Evolutionary conservation across 2,113 vertebrate genomes (phyloP), one percentile per base, ranked within the genome.

Genomic region (Coptodon bakossiorum): DNA sequence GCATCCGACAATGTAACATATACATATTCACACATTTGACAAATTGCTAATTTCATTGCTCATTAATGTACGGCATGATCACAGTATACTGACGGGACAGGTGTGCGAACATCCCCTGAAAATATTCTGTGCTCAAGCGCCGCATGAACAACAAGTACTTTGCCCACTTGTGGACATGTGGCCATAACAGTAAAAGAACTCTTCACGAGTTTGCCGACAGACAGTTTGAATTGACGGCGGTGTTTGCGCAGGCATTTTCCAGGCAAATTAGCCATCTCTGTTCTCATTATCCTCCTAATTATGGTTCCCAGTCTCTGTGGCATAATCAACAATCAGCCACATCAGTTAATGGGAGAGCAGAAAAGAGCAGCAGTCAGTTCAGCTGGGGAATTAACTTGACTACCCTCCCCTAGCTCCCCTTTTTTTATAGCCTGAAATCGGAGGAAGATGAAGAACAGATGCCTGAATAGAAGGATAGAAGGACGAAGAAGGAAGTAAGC

Each of bases 211-310:
- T 83, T 88, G 90, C 91, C 81, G 9, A 79, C 34, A 87, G 93
- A 90, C 79, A 73, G 31, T 91, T 82, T 81, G 57, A 93, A 89
- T 91, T 85, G 89, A 92, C 84, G 9, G 68, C 6, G 19, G 87
- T 90, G 92, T 95, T 95, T 94, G 86, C 66, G 88, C 79, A 84
- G 87, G 85, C 91, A 82, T 95, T 94, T 92, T 83, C 82, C 36
- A 12, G 86, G 89, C 81, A 96, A 95, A 96, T 95, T 95, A 93
- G 93, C 95, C 87, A 92, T 94, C 93, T 94, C 94, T 93, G 92
- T 89, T 94, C 92, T 95, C 92, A 94, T 96, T 95, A 95, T 94
- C 87, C 57, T 86, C 81, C 90, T 95, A 96, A 96, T 96, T 95
- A 95, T 90, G 84, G 73, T 90, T 92, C 85, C 89, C 85, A 40